Conservation (phyloP, 2,113 vertebrate species). For the Eudorcas thomsonii region DNA sequence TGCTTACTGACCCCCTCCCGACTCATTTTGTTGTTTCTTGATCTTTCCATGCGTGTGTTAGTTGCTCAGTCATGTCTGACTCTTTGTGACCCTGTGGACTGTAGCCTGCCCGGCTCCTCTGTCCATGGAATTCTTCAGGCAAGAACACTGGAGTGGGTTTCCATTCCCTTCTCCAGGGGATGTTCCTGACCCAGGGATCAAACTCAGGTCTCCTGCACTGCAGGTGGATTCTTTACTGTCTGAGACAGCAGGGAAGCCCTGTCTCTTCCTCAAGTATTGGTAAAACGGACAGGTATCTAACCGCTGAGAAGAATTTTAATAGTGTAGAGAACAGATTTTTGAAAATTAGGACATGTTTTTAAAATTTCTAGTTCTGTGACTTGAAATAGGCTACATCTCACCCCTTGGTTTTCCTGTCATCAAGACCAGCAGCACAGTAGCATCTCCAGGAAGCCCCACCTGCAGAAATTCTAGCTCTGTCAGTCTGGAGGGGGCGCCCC, state of each 20-base stretch:
- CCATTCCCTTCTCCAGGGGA: background rate
- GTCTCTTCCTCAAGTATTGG: background rate
- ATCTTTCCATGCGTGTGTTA: background rate
- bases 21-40: background rate
- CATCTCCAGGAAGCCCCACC: too few relatives aligned
- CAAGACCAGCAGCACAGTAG: accelerated
- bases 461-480: background rate
- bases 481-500: background rate
- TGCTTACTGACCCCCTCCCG: background rate
- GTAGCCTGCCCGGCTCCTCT: background rate
- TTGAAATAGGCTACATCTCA: background rate
- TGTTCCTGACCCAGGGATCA: background rate
- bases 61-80: background rate
- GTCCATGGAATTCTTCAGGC: background rate
- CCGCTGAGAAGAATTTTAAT: background rate
- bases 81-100: background rate
- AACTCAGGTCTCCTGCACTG: background rate
- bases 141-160: background rate
- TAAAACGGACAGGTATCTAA: background rate
- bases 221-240: background rate
- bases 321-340: background rate
- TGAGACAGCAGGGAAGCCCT: background rate
- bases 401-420: background rate
- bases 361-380: background rate
- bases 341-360: background rate